Percentiles rank a stretch among this genome's conserved stretches.
These are phyloP conservation scores for Thunnus albacares DNA, from an alignment of 2,797 vertebrate genomes.

Conservation along the genomic window DNA sequence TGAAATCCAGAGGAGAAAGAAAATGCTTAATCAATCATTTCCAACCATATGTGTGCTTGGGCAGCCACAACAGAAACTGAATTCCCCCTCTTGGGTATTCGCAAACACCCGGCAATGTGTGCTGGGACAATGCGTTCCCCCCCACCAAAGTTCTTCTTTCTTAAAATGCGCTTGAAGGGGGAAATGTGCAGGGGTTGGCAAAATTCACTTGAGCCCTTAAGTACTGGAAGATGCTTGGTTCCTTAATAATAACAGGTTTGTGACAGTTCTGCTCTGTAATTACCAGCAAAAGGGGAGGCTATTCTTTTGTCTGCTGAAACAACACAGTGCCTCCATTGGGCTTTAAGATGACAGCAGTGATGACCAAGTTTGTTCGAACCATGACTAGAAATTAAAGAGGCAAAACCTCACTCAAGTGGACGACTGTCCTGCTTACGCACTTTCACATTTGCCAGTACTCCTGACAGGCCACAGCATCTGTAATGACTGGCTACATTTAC, in stretches of 20 bases:
- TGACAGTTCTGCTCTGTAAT: slow-evolving; percentile 74
- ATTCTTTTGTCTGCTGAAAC: slow-evolving; percentile 69
- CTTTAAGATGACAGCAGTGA: slow-evolving; percentile 47
- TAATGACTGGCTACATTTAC: slow-evolving; percentile 27
- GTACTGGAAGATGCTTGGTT: slow-evolving; percentile 61
- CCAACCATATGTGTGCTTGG: slow-evolving; percentile 54
- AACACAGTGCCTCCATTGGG: slow-evolving; percentile 53
- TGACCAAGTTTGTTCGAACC: slow-evolving; percentile 46
- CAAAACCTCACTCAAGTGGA: slow-evolving; percentile 26
- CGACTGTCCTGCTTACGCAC: slow-evolving; percentile 15
- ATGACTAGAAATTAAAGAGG: slow-evolving; percentile 56
- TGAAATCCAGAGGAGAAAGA: slow-evolving; percentile 43
- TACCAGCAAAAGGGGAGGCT: slow-evolving; percentile 56
- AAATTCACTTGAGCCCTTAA: slow-evolving; percentile 60
- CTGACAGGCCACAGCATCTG: slow-evolving; percentile 18
- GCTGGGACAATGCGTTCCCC: slow-evolving; percentile 51
- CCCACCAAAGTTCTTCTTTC: slow-evolving; percentile 21
- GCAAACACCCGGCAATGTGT: slow-evolving; percentile 55
- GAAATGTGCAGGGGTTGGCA: slow-evolving; percentile 64
- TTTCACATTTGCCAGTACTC: slow-evolving; percentile 19
- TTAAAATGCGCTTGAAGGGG: slow-evolving; percentile 37
- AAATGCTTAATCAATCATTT: slow-evolving; percentile 63
- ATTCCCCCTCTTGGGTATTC: slow-evolving; percentile 33
- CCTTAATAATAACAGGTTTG: slow-evolving; percentile 78
- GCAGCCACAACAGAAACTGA: slow-evolving; percentile 54